Evolutionary conservation across 2,888 invertebrate species (phyloP).

Genomic region (Andrena dorsata): DNA sequence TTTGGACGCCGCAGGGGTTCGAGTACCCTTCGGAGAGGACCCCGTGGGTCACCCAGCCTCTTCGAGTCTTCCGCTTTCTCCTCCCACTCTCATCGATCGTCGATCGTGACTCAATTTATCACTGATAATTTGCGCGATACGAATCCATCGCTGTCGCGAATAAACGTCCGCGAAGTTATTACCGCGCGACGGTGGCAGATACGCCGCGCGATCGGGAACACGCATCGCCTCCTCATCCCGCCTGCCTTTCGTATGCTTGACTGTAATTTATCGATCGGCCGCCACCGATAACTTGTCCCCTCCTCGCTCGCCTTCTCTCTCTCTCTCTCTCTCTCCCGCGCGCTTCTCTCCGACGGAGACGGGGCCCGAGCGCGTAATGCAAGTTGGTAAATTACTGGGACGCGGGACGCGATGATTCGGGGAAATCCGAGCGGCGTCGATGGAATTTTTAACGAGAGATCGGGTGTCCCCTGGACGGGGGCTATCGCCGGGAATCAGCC

Average conservation of each 20-base stretch:
- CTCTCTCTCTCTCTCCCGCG: neutral
- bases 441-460: slow-evolving; percentile 58
- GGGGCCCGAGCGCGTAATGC: slow-evolving; percentile 27
- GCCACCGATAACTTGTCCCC: slow-evolving; percentile 58
- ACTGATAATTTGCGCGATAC: slow-evolving; percentile 71
- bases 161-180: slow-evolving; percentile 67
- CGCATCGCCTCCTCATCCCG: slow-evolving; percentile 49
- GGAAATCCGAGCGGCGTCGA: slow-evolving; percentile 43
- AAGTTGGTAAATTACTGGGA: slow-evolving; percentile 48
- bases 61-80: slow-evolving; percentile 19
- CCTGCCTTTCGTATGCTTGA: slow-evolving; percentile 60
- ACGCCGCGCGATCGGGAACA: slow-evolving; percentile 56
- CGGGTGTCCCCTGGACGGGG: slow-evolving; percentile 26
- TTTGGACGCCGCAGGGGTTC: neutral
- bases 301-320: neutral
- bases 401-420: slow-evolving; percentile 49
- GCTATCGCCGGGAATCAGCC: slow-evolving; percentile 39
- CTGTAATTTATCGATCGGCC: slow-evolving; percentile 73
- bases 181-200: slow-evolving; percentile 54
- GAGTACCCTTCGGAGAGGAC: neutral
- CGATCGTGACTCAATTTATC: slow-evolving; percentile 70
- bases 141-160: slow-evolving; percentile 59
- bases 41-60: neutral
- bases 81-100: slow-evolving; percentile 3
- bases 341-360: slow-evolving; percentile 4